phyloP scores from a whole-genome alignment of 2,113 vertebrate genomes.

The Rhinichthys klamathensis region DNA sequence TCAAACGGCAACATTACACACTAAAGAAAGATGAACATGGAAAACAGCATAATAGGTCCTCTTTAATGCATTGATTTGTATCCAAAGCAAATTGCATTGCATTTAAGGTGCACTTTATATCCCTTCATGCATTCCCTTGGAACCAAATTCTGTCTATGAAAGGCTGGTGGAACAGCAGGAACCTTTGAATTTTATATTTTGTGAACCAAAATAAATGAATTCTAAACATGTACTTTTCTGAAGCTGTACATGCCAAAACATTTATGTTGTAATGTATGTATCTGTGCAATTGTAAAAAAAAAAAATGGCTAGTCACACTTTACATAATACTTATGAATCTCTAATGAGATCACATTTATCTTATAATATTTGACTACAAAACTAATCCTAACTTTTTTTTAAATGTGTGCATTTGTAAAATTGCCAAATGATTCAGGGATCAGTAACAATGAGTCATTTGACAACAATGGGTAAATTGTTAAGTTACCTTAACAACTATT shows the following conservation, averaged over 20 bases:
- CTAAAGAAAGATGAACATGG: too few relatives aligned
- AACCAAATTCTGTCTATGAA: too few relatives aligned
- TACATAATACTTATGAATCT: neutral
- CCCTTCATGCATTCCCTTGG: neutral
- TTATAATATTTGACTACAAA: neutral
- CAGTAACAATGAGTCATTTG: neutral
- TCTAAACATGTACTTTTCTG: too few relatives aligned
- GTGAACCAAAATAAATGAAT: too few relatives aligned
- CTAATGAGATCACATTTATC: neutral
- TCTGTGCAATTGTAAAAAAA: neutral
- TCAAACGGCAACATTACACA: too few relatives aligned
- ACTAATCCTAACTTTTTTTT: neutral
- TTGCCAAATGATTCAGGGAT: neutral
- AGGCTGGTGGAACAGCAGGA: too few relatives aligned
- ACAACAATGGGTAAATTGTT: neutral
- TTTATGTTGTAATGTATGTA: neutral
- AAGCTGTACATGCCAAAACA: too few relatives aligned
- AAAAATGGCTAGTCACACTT: neutral
- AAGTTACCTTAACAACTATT: neutral
- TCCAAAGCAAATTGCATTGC: neutral
- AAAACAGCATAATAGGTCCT: too few relatives aligned
- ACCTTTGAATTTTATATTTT: too few relatives aligned
- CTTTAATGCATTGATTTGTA: neutral
- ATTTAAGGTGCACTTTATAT: neutral
- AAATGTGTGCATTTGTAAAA: neutral